A percentile compares a stretch with the other conserved stretches of the same genome.
Evolutionary conservation across 2,888 invertebrate genomes (phyloP).

Genomic region (Cantharis rufa): DNA sequence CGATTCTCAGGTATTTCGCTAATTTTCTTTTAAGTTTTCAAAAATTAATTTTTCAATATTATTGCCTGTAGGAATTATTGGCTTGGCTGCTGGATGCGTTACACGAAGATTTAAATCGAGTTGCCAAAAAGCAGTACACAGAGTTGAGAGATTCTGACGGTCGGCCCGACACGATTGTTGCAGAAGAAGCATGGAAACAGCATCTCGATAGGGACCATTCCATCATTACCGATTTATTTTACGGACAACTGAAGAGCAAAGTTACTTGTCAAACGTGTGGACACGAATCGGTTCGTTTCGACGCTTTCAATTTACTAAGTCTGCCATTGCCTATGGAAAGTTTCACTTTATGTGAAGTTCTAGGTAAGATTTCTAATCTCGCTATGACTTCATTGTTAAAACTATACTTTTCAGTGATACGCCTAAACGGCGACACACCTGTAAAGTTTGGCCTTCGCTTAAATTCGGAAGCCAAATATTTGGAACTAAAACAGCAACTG

Average conservation of each 20-base stretch:
- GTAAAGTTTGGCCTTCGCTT: constrained; percentile 83
- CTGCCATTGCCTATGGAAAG: constrained; percentile 91
- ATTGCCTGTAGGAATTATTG: constrained; percentile 68
- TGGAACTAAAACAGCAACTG: constrained; percentile 75
- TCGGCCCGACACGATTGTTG: constrained; percentile 72
- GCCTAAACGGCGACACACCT: constrained; percentile 82
- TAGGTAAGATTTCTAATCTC: constrained; percentile 53
- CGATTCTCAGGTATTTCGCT: constrained; percentile 72
- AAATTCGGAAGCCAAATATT: constrained; percentile 80
- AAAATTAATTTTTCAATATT: too few species aligned
- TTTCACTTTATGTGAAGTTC: constrained; percentile 74
- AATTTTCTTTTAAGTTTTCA: too few species aligned
- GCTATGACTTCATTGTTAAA: not conserved
- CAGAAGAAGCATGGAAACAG: constrained; percentile 81
- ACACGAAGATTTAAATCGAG: constrained; percentile 90
- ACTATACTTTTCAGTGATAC: constrained; percentile 62
- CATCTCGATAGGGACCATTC: constrained; percentile 82
- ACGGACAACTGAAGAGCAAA: constrained; percentile 89
- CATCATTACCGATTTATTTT: constrained; percentile 87
- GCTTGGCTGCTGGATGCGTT: constrained; percentile 90
- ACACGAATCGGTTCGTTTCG: constrained; percentile 84
- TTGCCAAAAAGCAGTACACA: constrained; percentile 70
- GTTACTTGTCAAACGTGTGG: constrained; percentile 83
- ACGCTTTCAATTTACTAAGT: constrained; percentile 87
- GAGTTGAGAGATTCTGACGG: constrained; percentile 78